Conservation (phyloP, 2,113 vertebrate species). For the Holacanthus passer region DNA sequence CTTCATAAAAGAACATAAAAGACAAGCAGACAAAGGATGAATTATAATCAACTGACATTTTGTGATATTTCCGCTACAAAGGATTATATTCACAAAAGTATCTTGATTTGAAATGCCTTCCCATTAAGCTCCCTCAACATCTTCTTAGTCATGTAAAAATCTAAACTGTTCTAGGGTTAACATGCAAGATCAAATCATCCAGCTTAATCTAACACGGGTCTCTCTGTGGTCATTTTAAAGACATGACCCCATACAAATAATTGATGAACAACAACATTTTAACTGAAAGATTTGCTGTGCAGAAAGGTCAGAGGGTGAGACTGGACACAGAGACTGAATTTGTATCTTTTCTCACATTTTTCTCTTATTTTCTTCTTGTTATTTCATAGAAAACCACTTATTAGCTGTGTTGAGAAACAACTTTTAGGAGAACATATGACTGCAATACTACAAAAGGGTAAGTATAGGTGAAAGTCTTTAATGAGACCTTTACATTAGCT, state of each 20-base stretch:
- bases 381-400: slow-evolving; percentile 92
- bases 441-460: slow-evolving; percentile 98
- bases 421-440: slow-evolving; percentile 99
- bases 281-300: background rate
- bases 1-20: background rate
- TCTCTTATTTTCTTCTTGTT: slow-evolving; percentile 41
- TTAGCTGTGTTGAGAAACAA: slow-evolving; percentile 97
- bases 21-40: background rate
- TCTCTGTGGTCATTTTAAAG: background rate
- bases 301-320: background rate
- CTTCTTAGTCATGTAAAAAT: too few species aligned
- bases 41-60: background rate
- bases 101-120: background rate
- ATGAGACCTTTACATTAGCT: background rate
- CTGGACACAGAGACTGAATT: too few species aligned
- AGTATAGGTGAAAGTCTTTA: slow-evolving; percentile 3
- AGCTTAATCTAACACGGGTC: background rate
- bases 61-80: background rate
- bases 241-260: background rate
- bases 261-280: background rate
- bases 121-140: background rate
- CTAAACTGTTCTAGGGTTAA: background rate
- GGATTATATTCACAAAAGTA: too few species aligned
- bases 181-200: too few species aligned
- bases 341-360: too few species aligned